phyloP scores from a whole-genome alignment of 2,113 vertebrate genomes.

The Entelurus aequoreus region DNA sequence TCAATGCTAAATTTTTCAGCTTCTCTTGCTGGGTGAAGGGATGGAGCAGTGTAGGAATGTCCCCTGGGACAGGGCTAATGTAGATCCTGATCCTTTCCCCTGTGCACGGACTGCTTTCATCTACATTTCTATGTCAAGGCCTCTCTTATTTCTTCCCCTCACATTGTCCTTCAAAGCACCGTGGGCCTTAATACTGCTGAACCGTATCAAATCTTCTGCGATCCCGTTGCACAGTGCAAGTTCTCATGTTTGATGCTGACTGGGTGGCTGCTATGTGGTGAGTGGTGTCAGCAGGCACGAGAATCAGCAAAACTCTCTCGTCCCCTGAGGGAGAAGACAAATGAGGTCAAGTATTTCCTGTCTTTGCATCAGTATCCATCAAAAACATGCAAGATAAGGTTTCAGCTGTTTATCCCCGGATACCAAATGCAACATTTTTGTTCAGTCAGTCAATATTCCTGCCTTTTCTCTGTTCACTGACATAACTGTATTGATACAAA shows the following conservation, averaged over 20 bases:
- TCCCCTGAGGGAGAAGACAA: constrained; percentile 30
- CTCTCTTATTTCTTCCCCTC: constrained; percentile 24
- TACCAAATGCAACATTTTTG: background rate
- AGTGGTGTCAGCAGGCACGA: constrained; percentile 28
- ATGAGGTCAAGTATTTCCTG: constrained; percentile 47
- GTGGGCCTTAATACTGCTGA: constrained; percentile 5
- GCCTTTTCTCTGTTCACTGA: background rate
- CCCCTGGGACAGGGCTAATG: constrained; percentile 19
- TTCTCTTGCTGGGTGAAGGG: background rate
- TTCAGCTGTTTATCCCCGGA: background rate
- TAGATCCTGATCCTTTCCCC: constrained; percentile 3
- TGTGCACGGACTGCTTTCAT: constrained; percentile 23
- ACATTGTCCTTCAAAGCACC: constrained; percentile 9
- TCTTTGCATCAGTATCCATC: constrained; percentile 19
- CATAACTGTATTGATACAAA: background rate
- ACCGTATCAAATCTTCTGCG: constrained; percentile 14
- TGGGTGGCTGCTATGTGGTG: constrained; percentile 4
- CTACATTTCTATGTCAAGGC: background rate
- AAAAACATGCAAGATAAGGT: constrained; percentile 1
- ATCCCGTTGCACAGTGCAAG: constrained; percentile 2
- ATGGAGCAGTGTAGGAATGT: constrained; percentile 14
- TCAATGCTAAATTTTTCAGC: background rate
- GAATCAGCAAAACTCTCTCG: constrained; percentile 13
- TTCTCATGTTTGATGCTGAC: constrained; percentile 21
- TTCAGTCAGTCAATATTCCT: background rate